phyloP scores from a whole-genome alignment of 2,797 vertebrate species.

The Otolemur crassicaudatus region DNA sequence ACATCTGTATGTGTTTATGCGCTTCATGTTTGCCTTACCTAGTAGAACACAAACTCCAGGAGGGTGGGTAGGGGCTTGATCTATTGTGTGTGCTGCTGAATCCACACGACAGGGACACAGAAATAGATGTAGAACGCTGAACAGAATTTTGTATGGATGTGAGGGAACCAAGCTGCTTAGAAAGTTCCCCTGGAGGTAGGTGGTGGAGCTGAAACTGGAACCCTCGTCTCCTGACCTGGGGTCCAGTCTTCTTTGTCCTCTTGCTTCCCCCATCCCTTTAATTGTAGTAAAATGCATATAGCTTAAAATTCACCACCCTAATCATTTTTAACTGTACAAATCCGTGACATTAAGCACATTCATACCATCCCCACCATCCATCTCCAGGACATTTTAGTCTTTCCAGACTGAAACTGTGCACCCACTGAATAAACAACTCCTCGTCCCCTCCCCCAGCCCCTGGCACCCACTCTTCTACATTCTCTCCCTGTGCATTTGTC shows the following conservation, averaged over 20 bases:
- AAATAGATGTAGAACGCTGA: not conserved
- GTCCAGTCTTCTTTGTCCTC: not conserved
- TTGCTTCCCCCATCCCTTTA: not conserved
- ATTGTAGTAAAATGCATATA: not conserved
- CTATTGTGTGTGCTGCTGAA: not conserved
- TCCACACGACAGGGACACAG: not conserved
- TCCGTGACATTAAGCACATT: not conserved
- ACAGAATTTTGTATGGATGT: not conserved
- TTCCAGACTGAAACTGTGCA: not conserved
- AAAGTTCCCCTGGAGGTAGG: not conserved
- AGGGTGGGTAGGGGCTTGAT: not conserved
- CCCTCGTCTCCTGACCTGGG: rapidly evolving
- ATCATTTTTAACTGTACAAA: not conserved
- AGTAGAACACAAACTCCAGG: not conserved
- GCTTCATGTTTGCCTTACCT: too few species aligned
- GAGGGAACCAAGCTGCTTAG: not conserved
- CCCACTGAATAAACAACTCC: not conserved
- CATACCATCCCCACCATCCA: not conserved
- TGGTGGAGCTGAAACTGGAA: not conserved
- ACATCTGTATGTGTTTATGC: rapidly evolving
- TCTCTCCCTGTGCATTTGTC: not conserved
- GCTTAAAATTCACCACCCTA: not conserved
- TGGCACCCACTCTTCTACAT: not conserved
- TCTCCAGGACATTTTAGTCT: not conserved
- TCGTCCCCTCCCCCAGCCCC: rapidly evolving